Base-by-base conservation (phyloP, 1,140 invertebrate genomes). In the Cardiocondyla obscurior region DNA sequence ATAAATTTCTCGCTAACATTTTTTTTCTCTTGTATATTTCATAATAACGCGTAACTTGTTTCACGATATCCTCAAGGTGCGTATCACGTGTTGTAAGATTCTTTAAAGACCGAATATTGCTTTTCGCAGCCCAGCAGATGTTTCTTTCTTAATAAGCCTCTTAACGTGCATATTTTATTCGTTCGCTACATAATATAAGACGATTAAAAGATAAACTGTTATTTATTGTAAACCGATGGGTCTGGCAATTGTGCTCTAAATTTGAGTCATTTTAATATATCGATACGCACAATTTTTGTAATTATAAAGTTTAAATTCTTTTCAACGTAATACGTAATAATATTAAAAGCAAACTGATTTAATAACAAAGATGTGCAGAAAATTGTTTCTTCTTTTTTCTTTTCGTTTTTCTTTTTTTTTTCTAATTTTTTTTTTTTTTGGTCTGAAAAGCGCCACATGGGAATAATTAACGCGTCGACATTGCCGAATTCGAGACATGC, bases 71-170 rank as follows among this genome's bases (percentile, higher is more conserved):
- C 82, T 90, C 85, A 86, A 89, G 88, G 86, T 90, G 85, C 84
- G 57, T 65, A 86, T 86, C 79, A 62, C 84, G 74, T 82, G 57
- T 85, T 86, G 76, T 88, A 83, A 60, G 85, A 81, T 88, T 84
- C 87, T 89, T 64, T 74, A 87, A 86, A 85, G 81, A 76, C 87
- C 86, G 86, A 91, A 86, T 57, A 83, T 36, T 44, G 72, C 19
- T 57, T 85, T 90, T 91, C 88, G 84, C 84, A 76, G 72, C 77
- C 84, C 84, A 88, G 90, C 92, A 92, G 92, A 92, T 92, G 90
- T 91, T 91, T 85, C 81, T 69, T 82, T 88, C 83, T 85, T 92
- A 92, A 93, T 92, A 89, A 89, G 83, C 90, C 85, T 91, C 89
- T 93, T 91, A 92, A 92, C 88, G 85, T 84, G 85, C 83, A 62